These are phyloP conservation scores for Perognathus longimembris DNA, from an alignment of 2,113 vertebrate genomes.

Conservation along the genomic window DNA sequence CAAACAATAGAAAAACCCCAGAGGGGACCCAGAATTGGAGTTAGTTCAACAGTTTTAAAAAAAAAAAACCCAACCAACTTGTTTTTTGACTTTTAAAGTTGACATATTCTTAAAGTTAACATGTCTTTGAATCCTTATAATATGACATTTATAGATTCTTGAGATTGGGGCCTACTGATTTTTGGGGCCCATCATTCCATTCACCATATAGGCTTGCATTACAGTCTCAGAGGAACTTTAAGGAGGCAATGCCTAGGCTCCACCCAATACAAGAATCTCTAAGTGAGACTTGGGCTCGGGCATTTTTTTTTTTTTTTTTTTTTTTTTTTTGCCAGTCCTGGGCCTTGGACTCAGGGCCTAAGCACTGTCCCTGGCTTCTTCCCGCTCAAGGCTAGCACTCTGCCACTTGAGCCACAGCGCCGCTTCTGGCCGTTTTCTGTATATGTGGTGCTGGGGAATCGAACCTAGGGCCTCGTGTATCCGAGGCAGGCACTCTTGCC, in stretches of 20 bases:
- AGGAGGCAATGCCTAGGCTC: background rate
- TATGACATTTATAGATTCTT: background rate
- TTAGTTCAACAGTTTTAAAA: background rate
- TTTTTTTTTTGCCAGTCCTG: no score
- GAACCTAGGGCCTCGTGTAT: no score
- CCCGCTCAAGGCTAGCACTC: no score
- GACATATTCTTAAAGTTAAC: background rate
- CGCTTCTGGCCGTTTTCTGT: no score
- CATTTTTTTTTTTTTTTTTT: background rate
- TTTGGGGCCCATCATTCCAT: no score
- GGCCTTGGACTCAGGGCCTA: no score
- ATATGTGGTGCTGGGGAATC: no score
- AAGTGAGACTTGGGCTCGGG: background rate
- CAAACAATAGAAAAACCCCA: background rate
- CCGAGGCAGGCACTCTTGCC: no score
- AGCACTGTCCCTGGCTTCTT: no score
- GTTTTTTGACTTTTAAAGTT: background rate
- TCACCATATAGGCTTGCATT: background rate
- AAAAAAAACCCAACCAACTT: background rate
- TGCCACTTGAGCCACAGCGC: no score
- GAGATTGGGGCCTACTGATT: background rate
- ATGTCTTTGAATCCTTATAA: background rate
- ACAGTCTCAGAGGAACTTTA: background rate
- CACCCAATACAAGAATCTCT: background rate
- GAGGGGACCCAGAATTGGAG: background rate